Evolutionary conservation across 2,113 vertebrate genomes (phyloP).

Genomic region (Macrotus californicus): DNA sequence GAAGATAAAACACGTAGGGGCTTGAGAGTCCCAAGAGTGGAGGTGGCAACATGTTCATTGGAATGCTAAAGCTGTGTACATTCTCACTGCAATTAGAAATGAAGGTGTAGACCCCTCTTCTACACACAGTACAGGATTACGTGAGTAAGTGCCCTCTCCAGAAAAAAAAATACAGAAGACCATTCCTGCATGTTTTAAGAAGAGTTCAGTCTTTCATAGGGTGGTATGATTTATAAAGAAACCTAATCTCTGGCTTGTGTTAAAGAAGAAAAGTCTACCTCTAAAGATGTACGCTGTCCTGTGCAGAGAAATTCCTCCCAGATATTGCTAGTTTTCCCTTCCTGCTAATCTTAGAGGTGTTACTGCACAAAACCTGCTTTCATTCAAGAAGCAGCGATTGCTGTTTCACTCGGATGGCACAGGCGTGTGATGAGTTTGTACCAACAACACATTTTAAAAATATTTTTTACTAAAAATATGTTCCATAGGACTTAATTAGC

Average conservation of each 20-base stretch:
- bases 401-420: background rate
- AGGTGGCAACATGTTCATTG: background rate
- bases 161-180: background rate
- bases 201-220: background rate
- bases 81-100: background rate
- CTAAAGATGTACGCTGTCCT: background rate
- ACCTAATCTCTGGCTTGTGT: background rate
- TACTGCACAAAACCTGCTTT: background rate
- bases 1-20: background rate
- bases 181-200: background rate
- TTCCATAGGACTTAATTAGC: background rate
- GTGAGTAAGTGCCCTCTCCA: background rate
- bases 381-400: background rate
- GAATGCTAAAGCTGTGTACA: background rate
- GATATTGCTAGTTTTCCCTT: background rate
- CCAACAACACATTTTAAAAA: conserved; percentile 37
- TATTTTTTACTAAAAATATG: conserved; percentile 39
- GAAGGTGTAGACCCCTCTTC: background rate
- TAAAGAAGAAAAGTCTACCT: background rate
- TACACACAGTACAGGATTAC: background rate
- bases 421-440: background rate
- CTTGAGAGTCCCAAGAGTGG: background rate
- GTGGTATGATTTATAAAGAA: background rate
- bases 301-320: background rate
- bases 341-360: conserved; percentile 14